These are phyloP conservation scores for Anthoptus insignis DNA, from an alignment of 2,888 invertebrate species.

Conservation along the genomic window DNA sequence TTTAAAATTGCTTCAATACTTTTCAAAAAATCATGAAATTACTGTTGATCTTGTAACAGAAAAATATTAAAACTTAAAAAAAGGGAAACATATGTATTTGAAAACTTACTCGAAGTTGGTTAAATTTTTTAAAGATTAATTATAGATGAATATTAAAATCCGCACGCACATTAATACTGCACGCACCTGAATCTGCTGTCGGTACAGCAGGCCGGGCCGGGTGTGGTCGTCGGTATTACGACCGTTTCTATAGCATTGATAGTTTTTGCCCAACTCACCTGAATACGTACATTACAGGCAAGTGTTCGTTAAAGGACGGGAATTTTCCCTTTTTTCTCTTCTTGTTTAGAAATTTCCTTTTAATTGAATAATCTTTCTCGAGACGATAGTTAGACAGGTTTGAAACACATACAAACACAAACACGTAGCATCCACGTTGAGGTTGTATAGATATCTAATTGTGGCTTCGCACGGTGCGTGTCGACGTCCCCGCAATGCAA, in stretches of 20 bases:
- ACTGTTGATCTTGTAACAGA: too few relatives aligned
- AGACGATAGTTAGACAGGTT: not conserved
- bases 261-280: constrained; percentile 46
- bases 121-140: too few relatives aligned
- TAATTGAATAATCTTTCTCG: constrained; percentile 14
- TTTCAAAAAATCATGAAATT: too few relatives aligned
- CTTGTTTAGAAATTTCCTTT: constrained; percentile 7
- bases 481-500: too few relatives aligned
- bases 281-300: constrained; percentile 24
- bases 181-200: constrained; percentile 46
- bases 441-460: too few relatives aligned
- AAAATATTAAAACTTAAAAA: too few relatives aligned
- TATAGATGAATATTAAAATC: too few relatives aligned
- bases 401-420: not conserved
- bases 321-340: constrained; percentile 15
- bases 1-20: too few relatives aligned
- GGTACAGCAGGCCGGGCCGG: constrained; percentile 53
- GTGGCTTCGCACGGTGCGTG: too few relatives aligned
- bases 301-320: constrained; percentile 13
- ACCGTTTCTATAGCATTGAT: constrained; percentile 63
- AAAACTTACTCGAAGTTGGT: too few relatives aligned
- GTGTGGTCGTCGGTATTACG: constrained; percentile 62
- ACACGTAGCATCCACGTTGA: too few relatives aligned
- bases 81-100: too few relatives aligned
- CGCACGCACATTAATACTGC: not conserved